These are phyloP conservation scores for Beris morrisii DNA, from an alignment of 2,888 invertebrate genomes.

Conservation along the genomic window DNA sequence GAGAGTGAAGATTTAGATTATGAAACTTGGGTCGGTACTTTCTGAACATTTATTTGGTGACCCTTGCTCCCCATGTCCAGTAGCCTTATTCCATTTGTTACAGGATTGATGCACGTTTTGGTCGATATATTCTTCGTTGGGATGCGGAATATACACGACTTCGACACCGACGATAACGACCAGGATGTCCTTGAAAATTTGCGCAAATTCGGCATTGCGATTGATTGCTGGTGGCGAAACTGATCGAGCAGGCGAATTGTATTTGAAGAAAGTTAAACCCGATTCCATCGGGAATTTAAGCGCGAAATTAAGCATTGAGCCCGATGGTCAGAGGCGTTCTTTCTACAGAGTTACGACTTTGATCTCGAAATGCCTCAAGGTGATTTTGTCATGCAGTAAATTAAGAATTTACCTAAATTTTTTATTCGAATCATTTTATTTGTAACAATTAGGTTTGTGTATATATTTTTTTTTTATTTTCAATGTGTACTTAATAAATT, in stretches of 20 bases:
- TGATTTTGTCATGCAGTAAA: not conserved
- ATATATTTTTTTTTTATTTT: not conserved
- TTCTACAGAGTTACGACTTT: conserved; percentile 52
- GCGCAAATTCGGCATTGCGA: conserved; percentile 45
- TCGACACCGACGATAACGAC: conserved; percentile 44
- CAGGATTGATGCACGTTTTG: conserved; percentile 62
- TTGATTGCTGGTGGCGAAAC: conserved; percentile 38
- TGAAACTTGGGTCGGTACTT: conserved; percentile 13
- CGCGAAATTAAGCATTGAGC: conserved; percentile 34
- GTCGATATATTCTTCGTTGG: conserved; percentile 65
- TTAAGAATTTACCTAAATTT: not conserved
- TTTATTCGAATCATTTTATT: not conserved
- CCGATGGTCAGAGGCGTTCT: conserved; percentile 52
- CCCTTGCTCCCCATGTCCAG: no score
- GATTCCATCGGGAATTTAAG: conserved; percentile 62
- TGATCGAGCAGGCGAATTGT: conserved; percentile 50
- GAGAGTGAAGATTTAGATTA: conserved; percentile 46
- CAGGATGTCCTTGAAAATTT: conserved; percentile 44
- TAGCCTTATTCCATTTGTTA: no score
- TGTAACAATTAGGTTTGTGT: not conserved
- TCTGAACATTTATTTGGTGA: no score
- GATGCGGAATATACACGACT: conserved; percentile 53
- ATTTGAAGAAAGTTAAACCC: conserved; percentile 64
- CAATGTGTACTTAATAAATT: not conserved
- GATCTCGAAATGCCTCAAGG: conserved; percentile 45